phyloP scores from a whole-genome alignment of 2,888 invertebrate species.

The Noctua janthina region DNA sequence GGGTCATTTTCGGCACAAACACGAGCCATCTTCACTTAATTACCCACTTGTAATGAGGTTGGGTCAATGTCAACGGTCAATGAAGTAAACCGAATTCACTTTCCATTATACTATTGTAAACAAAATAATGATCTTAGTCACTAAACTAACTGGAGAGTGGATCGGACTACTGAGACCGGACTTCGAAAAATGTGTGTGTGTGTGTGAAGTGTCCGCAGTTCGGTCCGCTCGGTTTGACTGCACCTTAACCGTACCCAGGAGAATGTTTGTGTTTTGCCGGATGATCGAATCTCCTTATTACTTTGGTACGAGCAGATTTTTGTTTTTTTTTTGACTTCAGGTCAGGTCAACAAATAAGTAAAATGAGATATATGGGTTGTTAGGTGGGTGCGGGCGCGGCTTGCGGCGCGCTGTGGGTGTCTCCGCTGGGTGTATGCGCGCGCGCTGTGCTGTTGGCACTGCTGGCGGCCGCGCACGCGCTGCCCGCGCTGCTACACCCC shows the following conservation, averaged over 20 bases:
- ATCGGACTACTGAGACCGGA: background rate
- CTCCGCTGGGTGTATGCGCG: conserved; percentile 78
- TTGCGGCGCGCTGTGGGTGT: conserved; percentile 84
- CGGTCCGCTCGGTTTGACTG: background rate
- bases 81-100: conserved; percentile 19
- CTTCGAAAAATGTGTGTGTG: background rate
- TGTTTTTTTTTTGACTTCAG: background rate
- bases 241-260: background rate
- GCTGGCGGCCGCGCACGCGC: conserved; percentile 76
- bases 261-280: background rate
- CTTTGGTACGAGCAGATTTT: background rate
- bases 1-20: conserved; percentile 21
- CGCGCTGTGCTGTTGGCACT: conserved; percentile 76
- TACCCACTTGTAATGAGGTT: conserved; percentile 12
- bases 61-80: conserved; percentile 15
- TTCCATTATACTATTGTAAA: conserved; percentile 3
- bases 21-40: conserved; percentile 26
- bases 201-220: background rate
- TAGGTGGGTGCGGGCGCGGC: conserved; percentile 83
- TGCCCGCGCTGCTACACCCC: conserved; percentile 78
- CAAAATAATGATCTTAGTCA: background rate
- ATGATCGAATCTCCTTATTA: background rate
- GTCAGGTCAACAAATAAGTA: background rate
- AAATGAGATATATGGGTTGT: background rate
- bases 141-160: background rate